Percentiles rank a stretch among this genome's conserved stretches.
phyloP scores from a whole-genome alignment of 2,113 vertebrate species.

The Prolemur simus region DNA sequence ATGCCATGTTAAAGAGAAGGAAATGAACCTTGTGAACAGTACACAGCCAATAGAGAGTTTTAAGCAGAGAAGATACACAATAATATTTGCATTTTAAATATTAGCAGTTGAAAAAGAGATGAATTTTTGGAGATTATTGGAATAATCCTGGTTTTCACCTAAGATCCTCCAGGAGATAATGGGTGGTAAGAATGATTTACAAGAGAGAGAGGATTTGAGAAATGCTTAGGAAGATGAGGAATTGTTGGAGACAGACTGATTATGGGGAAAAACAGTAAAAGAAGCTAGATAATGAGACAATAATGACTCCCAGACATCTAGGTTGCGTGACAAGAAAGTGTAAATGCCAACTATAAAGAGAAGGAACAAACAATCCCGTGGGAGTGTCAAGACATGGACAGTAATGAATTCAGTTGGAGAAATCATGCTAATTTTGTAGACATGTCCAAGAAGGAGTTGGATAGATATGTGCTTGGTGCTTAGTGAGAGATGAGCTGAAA shows the following conservation, averaged over 20 bases:
- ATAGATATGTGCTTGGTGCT: neutral
- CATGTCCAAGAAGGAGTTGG: neutral
- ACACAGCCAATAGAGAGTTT: neutral
- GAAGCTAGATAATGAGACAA: neutral
- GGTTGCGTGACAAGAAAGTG: neutral
- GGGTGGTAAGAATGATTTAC: neutral
- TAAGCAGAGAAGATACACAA: neutral
- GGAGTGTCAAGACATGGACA: too few species aligned
- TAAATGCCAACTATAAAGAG: neutral
- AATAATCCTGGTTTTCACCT: neutral
- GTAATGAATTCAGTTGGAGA: neutral
- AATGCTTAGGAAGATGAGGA: neutral
- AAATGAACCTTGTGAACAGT: neutral
- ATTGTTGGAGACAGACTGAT: neutral
- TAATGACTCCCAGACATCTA: neutral
- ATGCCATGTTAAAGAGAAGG: too few species aligned
- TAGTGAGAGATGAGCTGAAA: neutral
- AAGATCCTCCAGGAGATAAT: neutral
- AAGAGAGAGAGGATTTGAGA: neutral
- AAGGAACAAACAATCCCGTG: neutral
- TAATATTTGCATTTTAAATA: neutral
- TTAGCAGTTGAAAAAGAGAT: neutral
- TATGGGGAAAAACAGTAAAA: neutral
- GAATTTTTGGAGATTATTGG: neutral
- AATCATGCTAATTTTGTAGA: neutral